Conservation (phyloP, 92 coral and sea anemone species). For the Phenganax marumi region DNA sequence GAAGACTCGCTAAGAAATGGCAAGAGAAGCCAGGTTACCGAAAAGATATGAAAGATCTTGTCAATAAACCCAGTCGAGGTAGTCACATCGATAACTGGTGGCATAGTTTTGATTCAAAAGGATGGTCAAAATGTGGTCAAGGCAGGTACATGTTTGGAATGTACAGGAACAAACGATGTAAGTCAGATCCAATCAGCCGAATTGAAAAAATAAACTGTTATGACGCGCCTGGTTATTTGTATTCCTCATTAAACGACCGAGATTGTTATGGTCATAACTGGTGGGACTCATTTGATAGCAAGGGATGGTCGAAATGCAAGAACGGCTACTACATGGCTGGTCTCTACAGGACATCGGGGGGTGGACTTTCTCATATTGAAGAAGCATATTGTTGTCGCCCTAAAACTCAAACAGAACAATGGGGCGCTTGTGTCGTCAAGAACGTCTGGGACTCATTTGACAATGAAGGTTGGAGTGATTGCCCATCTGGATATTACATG, state of each 20-base stretch:
- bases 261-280: conserved; percentile 25
- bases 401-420: background rate
- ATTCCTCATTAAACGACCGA: background rate
- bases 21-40: background rate
- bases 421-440: background rate
- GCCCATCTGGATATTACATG: conserved; percentile 10
- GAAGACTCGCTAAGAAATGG: background rate
- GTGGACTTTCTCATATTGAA: background rate
- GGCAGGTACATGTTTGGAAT: conserved; percentile 9
- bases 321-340: conserved; percentile 21
- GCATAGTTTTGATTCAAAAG: background rate
- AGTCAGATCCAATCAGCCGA: background rate
- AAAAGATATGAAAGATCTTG: background rate
- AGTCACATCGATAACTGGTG: background rate
- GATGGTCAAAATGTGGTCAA: background rate
- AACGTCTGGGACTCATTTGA: background rate
- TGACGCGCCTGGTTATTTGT: conserved; percentile 18
- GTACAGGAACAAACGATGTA: background rate
- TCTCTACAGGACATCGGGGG: background rate
- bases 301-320: conserved; percentile 1
- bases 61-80: background rate
- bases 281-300: background rate
- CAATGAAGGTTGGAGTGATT: background rate
- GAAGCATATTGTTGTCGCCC: conserved; percentile 20
- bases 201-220: background rate